Evolutionary conservation across 1,140 invertebrate genomes (phyloP), one percentile per base, ranked within the genome.

Genomic region (Zaprionus nigranus): DNA sequence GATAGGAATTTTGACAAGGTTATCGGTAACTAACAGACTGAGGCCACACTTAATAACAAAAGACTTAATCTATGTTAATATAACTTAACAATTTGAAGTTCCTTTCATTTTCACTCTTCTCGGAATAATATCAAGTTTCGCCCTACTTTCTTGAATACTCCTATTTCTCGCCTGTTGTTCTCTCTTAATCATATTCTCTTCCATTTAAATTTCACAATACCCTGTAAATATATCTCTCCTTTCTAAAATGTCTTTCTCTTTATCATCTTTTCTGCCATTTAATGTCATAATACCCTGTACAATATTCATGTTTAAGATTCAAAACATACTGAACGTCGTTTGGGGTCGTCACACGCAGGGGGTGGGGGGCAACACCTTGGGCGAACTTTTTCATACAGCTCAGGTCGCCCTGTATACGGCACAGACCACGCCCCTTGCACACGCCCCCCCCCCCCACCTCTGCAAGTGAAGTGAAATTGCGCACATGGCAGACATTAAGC

Each of bases 401-500:
- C 36, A 5, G 36, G 36, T 13, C 40, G 15, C 15, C n/a, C 6
- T n/a, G 15, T n/a, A 3, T 9, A 11, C 15, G 1, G 20, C 46
- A 12, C 11, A 24, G 11, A 22, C 46, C 20, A 12, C 46, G 7
- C 46, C 20, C 17, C 46, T 22, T 12, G 20, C 20, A 6, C n/a
- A 17, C 40, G 2, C 46, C n/a, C n/a, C n/a, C n/a, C 17, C 0
- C 53, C 17, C 20, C 13, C 12, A 15, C 13, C 36, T 15, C 38
- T 30, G 30, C 17, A 40, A 49, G 13, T 70, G 71, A 79, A 85
- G 82, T 71, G 78, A 85, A 85, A 85, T 85, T 74, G 82, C 82
- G 82, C 82, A 85, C 82, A 85, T 85, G 82, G 82, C 82, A 80
- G 82, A 78, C 82, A 85, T 85, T 85, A 85, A 85, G 82, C 78